A percentile compares a stretch with the other conserved stretches of the same genome.
phyloP scores from a whole-genome alignment of 2,113 vertebrate genomes.

The Vicugna pacos region DNA sequence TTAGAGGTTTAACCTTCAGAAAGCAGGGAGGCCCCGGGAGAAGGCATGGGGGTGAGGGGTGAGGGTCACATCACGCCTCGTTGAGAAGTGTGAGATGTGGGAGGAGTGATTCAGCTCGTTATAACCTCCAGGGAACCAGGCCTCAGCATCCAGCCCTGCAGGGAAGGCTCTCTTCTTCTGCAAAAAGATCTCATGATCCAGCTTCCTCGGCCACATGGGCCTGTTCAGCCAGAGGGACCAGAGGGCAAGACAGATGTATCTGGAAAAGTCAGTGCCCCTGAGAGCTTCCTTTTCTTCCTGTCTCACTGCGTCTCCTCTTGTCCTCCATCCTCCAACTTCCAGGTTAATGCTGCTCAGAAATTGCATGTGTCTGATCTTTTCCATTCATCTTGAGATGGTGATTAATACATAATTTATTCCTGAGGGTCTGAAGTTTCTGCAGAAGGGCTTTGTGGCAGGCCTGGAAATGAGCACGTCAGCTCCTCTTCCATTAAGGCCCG shows the following conservation, averaged over 20 bases:
- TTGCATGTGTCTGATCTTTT: neutral
- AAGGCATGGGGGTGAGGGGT: neutral
- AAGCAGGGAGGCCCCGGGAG: neutral
- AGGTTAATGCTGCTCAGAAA: neutral
- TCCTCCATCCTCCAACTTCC: fast-evolving
- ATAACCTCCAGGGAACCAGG: neutral
- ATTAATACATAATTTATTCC: conserved; percentile 40
- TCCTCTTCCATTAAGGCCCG: neutral
- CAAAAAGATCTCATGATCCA: neutral
- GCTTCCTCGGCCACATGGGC: neutral
- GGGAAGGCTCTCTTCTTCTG: neutral
- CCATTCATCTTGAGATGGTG: neutral
- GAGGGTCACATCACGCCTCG: neutral
- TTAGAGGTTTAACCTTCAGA: neutral
- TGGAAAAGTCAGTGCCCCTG: neutral
- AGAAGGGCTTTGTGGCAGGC: neutral
- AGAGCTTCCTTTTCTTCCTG: neutral
- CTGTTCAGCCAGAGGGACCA: neutral
- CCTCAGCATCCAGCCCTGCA: too few species aligned
- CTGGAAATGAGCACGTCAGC: neutral
- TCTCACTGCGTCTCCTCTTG: neutral
- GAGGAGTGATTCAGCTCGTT: neutral
- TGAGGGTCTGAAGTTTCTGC: neutral
- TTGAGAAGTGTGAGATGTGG: neutral
- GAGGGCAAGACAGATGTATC: neutral